These are phyloP conservation scores for Ostrea denselamellosa DNA, from an alignment of 1,140 invertebrate species.

Conservation along the genomic window DNA sequence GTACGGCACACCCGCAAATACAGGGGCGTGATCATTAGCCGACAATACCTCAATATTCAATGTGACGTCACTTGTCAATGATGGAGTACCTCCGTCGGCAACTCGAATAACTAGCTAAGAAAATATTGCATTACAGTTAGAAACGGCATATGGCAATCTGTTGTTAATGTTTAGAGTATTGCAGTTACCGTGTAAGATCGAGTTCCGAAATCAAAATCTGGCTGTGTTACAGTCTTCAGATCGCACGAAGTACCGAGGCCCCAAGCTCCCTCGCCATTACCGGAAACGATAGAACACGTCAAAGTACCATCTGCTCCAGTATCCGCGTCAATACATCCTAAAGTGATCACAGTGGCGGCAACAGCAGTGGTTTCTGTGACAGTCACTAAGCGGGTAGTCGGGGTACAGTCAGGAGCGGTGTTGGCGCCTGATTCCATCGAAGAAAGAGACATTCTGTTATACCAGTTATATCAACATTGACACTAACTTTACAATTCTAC, in stretches of 20 bases:
- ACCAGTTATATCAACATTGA: too few species aligned
- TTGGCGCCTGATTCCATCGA: neutral
- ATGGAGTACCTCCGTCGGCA: slow-evolving; percentile 92
- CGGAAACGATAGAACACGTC: slow-evolving; percentile 40
- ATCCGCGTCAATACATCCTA: slow-evolving; percentile 46
- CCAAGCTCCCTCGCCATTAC: slow-evolving; percentile 43
- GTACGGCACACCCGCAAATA: slow-evolving; percentile 78
- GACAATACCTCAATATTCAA: slow-evolving; percentile 59
- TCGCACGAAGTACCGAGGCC: slow-evolving; percentile 30
- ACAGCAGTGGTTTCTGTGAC: slow-evolving; percentile 36
- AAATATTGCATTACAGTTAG: neutral
- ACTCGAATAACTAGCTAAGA: slow-evolving; percentile 89
- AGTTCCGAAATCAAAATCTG: slow-evolving; percentile 49
- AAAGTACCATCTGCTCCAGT: slow-evolving; percentile 43
- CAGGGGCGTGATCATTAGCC: slow-evolving; percentile 62
- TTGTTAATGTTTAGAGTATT: neutral
- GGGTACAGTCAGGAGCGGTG: slow-evolving; percentile 39
- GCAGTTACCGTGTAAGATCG: slow-evolving; percentile 30
- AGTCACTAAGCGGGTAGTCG: neutral
- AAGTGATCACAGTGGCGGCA: neutral
- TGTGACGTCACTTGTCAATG: slow-evolving; percentile 89
- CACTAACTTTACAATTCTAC: too few species aligned
- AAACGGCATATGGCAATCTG: neutral
- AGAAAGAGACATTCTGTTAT: too few species aligned
- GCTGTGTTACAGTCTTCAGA: neutral